Evolutionary conservation across 2,888 invertebrate genomes (phyloP).

Genomic region (Stenurella melanura): DNA sequence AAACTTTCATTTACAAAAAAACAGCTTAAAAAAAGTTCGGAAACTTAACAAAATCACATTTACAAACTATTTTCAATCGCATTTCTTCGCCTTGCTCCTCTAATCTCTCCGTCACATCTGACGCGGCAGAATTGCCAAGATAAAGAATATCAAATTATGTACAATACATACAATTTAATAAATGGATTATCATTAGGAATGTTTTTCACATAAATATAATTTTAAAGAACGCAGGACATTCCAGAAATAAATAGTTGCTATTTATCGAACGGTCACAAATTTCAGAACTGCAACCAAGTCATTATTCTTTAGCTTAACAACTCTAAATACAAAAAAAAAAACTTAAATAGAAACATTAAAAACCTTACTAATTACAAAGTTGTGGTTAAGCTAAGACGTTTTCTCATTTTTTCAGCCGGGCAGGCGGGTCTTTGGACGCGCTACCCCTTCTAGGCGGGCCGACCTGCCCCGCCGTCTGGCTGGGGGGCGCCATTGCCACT

Average conservation of each 20-base stretch:
- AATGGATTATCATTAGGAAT: slow-evolving; percentile 16
- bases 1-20: slow-evolving; percentile 45
- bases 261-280: slow-evolving; percentile 8
- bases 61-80: slow-evolving; percentile 45
- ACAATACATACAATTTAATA: slow-evolving; percentile 19
- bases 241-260: slow-evolving; percentile 14
- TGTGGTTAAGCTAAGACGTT: slow-evolving; percentile 29
- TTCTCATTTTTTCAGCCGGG: slow-evolving; percentile 70
- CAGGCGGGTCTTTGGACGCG: slow-evolving; percentile 72
- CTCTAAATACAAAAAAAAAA: slow-evolving; percentile 37
- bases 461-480: slow-evolving; percentile 75
- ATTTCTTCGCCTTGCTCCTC: slow-evolving; percentile 23
- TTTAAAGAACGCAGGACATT: slow-evolving; percentile 14
- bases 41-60: slow-evolving; percentile 63
- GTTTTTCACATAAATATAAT: slow-evolving; percentile 14
- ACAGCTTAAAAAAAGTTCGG: slow-evolving; percentile 55
- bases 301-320: slow-evolving; percentile 31
- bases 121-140: slow-evolving; percentile 39
- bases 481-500: slow-evolving; percentile 76
- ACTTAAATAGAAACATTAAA: slow-evolving; percentile 42
- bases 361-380: slow-evolving; percentile 47
- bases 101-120: slow-evolving; percentile 23
- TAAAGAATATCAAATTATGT: slow-evolving; percentile 36
- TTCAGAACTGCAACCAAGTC: not conserved
- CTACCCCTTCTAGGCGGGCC: slow-evolving; percentile 78